phyloP scores from a whole-genome alignment of 2,113 vertebrate species.

The Marmota flaviventris region DNA sequence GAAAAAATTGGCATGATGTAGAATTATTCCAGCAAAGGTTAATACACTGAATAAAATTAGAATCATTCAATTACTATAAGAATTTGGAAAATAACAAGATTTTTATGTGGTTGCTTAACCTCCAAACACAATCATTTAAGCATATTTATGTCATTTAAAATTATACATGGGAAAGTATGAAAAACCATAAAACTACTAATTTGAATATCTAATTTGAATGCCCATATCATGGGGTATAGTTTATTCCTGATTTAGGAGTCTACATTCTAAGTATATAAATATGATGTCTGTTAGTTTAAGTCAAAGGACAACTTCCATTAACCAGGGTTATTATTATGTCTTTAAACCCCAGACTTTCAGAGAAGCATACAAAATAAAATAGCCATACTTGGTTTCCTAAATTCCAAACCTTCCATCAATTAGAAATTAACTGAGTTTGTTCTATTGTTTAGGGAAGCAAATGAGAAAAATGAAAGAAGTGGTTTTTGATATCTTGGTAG shows the following conservation, averaged over 20 bases:
- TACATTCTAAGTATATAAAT: not conserved
- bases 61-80: slow-evolving; percentile 32
- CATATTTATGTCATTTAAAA: slow-evolving; percentile 50
- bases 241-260: slow-evolving; percentile 54
- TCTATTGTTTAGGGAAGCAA: slow-evolving; percentile 27
- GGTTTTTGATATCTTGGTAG: slow-evolving; percentile 58
- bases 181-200: slow-evolving; percentile 56
- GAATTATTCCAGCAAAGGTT: slow-evolving; percentile 43
- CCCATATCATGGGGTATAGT: not conserved
- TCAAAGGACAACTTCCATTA: slow-evolving; percentile 63
- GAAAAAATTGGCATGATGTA: not conserved
- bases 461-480: slow-evolving; percentile 45
- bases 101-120: slow-evolving; percentile 54
- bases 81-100: slow-evolving; percentile 13
- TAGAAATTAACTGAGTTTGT: slow-evolving; percentile 16
- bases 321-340: not conserved
- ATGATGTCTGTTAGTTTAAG: not conserved
- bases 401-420: not conserved
- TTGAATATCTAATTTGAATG: slow-evolving; percentile 62
- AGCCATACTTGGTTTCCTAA: not conserved
- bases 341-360: slow-evolving; percentile 44
- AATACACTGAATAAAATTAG: slow-evolving; percentile 39
- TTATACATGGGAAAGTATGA: slow-evolving; percentile 34
- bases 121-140: slow-evolving; percentile 33
- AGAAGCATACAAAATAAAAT: slow-evolving; percentile 1